Conservation (phyloP, 2,113 vertebrate genomes). For the Fulica atra region DNA sequence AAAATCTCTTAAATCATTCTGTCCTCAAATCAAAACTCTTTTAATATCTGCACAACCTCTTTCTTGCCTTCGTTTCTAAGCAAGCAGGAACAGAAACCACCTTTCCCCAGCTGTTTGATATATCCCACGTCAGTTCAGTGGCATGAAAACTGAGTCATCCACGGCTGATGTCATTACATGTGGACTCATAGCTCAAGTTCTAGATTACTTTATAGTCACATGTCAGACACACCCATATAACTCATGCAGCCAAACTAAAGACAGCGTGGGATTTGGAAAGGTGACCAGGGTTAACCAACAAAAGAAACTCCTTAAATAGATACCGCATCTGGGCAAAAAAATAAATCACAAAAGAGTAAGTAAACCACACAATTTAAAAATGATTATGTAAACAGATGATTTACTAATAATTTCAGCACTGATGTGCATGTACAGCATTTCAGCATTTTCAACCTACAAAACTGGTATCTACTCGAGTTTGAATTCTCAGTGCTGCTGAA, state of each 20-base stretch:
- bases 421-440: neutral
- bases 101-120: neutral
- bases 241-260: neutral
- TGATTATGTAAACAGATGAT: fast-evolving
- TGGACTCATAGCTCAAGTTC: neutral
- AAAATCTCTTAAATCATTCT: neutral
- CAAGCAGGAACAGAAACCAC: neutral
- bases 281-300: neutral
- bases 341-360: neutral
- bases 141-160: neutral
- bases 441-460: neutral
- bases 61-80: neutral
- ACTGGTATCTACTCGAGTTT: neutral
- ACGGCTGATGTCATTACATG: neutral
- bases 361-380: neutral
- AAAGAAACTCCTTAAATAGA: fast-evolving
- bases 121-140: fast-evolving
- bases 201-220: too few relatives aligned
- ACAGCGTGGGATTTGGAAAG: neutral
- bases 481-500: neutral
- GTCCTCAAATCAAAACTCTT: neutral
- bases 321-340: neutral
- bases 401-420: neutral
- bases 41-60: neutral
- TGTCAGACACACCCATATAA: neutral